These are phyloP conservation scores for Metalampra italica DNA, from an alignment of 2,888 invertebrate species.

Conservation along the genomic window DNA sequence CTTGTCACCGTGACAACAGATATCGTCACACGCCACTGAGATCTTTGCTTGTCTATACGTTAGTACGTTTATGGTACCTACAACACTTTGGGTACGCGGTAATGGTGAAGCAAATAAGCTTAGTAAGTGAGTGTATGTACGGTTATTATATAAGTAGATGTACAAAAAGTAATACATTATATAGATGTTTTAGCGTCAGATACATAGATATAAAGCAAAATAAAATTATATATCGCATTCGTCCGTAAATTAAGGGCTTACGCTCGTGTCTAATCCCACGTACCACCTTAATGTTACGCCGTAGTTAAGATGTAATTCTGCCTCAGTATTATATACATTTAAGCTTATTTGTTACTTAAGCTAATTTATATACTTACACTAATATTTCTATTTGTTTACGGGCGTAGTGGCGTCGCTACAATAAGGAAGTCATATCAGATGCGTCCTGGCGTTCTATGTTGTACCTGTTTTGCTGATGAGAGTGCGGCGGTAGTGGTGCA, in stretches of 20 bases:
- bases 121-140: conserved; percentile 72
- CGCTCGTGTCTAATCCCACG: conserved; percentile 77
- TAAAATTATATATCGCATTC: conserved; percentile 78
- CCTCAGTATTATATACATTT: conserved; percentile 79
- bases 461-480: conserved; percentile 36
- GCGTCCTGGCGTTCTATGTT: conserved; percentile 52
- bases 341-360: conserved; percentile 78
- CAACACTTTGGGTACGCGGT: conserved; percentile 67
- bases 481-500: neutral
- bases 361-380: conserved; percentile 78
- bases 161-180: conserved; percentile 79
- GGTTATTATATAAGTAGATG: conserved; percentile 78
- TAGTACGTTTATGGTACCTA: no score
- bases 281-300: conserved; percentile 76
- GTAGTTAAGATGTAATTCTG: conserved; percentile 79
- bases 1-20: no score
- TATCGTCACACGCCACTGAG: no score
- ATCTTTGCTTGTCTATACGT: no score
- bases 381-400: conserved; percentile 67
- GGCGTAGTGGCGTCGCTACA: conserved; percentile 68
- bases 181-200: conserved; percentile 79
- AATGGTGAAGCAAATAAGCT: conserved; percentile 63
- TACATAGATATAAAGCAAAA: conserved; percentile 78
- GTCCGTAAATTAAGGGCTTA: conserved; percentile 78
- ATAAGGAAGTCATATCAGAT: conserved; percentile 74